Evolutionary conservation across 2,797 vertebrate species (phyloP), one percentile per base, ranked within the genome.

Genomic region (Enoplosus armatus): DNA sequence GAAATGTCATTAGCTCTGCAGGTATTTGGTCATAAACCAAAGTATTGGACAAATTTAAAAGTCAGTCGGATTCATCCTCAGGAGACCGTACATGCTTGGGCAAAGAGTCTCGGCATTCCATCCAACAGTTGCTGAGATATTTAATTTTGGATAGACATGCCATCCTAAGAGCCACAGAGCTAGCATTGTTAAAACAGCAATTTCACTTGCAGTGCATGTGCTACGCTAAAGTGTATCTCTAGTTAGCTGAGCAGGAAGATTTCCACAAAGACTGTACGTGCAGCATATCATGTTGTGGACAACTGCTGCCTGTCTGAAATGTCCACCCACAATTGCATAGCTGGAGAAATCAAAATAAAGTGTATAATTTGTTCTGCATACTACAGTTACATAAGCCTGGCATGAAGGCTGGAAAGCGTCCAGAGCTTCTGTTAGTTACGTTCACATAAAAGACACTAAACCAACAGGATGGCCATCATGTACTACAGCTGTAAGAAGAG

Each of bases 401-500:
- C 63, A 8, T 69, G 26, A 37, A 68, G 39, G 39, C 27, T 75
- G 77, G 67, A 77, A 37, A 9, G 4, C 8, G 41, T 72, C 58
- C 70, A 70, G 11, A 66, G 6, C 77, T 39, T 41, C 53, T 50
- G 43, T 53, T 27, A 41, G 43, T 24, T 56, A 29, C 8, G 26
- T 37, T 60, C 37, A 47, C 55, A 64, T 51, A 39, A 77, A 80
- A 77, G 33, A 39, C 54, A 67, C 56, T 60, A 41, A 75, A 41
- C 16, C 39, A 62, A 47, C 45, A 37, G 51, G n/a, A 67, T 43
- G 72, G 47, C 31, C 22, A 45, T 55, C 62, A 62, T 15, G 58
- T 45, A 55, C 85, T 60, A 63, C 76, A 73, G 72, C 76, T 72
- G 77, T 18, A 18, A 50, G 59, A 53, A 29, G 37, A 74, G 41